Conservation (phyloP, 2,113 vertebrate genomes). For the Rhipidura dahli region DNA sequence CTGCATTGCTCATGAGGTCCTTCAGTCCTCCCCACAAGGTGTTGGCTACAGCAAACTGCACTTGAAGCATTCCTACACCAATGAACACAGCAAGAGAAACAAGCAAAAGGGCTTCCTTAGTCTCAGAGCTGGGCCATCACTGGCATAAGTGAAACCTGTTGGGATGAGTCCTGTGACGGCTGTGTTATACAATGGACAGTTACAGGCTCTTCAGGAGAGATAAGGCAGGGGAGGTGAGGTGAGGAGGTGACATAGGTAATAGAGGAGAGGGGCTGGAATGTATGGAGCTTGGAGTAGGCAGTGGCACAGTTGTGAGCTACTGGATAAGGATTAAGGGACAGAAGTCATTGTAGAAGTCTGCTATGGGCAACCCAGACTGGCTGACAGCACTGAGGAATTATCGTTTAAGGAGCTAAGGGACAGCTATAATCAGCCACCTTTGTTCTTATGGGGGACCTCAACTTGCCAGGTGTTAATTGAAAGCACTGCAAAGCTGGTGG, state of each 20-base stretch:
- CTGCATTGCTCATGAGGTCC: neutral
- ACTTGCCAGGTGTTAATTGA: neutral
- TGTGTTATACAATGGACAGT: neutral
- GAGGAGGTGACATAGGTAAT: neutral
- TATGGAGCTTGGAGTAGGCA: neutral
- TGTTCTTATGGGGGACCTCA: neutral
- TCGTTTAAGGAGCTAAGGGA: neutral
- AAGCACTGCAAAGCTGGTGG: neutral
- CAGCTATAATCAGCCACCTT: neutral
- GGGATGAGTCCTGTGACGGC: neutral
- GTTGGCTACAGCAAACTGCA: neutral
- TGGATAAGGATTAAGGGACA: neutral
- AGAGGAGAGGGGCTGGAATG: neutral
- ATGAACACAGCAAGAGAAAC: neutral
- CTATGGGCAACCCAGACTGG: neutral
- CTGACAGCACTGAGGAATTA: neutral
- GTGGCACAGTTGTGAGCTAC: neutral
- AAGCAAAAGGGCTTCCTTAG: neutral
- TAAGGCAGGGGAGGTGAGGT: neutral
- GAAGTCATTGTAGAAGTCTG: neutral
- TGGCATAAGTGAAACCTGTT: neutral
- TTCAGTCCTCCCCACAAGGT: fast-evolving
- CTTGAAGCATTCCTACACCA: neutral
- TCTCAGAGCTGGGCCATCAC: neutral
- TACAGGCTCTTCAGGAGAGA: neutral